Conservation (phyloP, 2,888 invertebrate species). For the Caenorhabditis zanzibari region DNA sequence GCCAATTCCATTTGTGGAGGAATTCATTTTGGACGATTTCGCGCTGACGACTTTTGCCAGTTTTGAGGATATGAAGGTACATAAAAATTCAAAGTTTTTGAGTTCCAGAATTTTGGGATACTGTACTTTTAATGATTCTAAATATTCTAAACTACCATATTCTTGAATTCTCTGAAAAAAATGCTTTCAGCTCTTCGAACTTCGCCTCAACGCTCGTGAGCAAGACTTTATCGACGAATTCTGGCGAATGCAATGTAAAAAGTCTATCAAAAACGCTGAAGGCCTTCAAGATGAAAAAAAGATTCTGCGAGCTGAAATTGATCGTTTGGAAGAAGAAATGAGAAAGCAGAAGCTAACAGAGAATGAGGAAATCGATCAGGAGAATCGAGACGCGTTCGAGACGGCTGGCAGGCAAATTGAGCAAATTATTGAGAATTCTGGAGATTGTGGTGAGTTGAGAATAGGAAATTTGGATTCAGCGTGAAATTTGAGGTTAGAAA, state of each 20-base stretch:
- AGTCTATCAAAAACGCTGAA: not conserved
- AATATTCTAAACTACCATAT: too few species aligned
- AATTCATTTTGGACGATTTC: slow-evolving; percentile 60
- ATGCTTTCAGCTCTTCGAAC: slow-evolving; percentile 31
- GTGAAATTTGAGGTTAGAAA: too few species aligned
- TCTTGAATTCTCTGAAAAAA: too few species aligned
- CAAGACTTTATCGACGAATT: slow-evolving; percentile 26
- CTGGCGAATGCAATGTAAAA: slow-evolving; percentile 22
- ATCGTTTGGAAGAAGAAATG: slow-evolving; percentile 1
- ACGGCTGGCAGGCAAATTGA: slow-evolving; percentile 42
- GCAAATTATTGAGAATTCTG: slow-evolving; percentile 13
- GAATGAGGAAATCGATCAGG: slow-evolving; percentile 5
- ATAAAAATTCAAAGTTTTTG: not conserved
- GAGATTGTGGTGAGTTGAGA: slow-evolving; percentile 29
- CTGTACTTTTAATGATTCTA: too few species aligned
- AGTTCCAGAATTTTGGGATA: too few species aligned
- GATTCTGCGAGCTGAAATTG: slow-evolving; percentile 3
- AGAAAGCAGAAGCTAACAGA: not conserved
- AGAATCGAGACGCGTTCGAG: slow-evolving; percentile 37
- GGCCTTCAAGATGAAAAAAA: not conserved
- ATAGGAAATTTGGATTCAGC: too few species aligned
- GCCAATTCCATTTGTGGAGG: slow-evolving; percentile 63
- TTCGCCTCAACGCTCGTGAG: not conserved
- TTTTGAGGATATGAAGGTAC: slow-evolving; percentile 53
- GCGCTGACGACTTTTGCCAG: slow-evolving; percentile 41